Conservation (phyloP, 1,140 invertebrate genomes). For the Temnothorax longispinosus region DNA sequence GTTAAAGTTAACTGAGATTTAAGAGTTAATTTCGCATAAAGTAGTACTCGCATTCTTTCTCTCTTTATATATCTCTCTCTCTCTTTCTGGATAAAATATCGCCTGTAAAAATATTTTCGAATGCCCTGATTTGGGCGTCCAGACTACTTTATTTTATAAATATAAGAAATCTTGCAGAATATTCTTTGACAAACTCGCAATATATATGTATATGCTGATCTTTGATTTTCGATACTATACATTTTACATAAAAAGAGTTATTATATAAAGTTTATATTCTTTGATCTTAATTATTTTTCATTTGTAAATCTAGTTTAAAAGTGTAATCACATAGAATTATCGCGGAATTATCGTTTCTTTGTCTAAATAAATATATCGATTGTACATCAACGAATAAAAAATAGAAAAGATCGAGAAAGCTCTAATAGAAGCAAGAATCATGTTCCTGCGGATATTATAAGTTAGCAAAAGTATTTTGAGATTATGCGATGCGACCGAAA, state of each 20-base stretch:
- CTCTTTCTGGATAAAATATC: neutral
- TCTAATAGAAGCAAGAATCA: constrained; percentile 2
- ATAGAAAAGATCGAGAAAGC: constrained; percentile 6
- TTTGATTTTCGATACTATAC: neutral
- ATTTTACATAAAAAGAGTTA: neutral
- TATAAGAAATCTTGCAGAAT: neutral
- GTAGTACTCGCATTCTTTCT: neutral
- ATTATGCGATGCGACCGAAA: constrained; percentile 71
- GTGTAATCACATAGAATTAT: neutral
- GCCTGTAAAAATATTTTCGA: constrained; percentile 4
- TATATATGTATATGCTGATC: neutral
- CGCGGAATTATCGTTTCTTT: neutral
- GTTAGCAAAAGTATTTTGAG: constrained; percentile 67
- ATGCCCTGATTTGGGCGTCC: neutral
- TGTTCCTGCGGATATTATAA: constrained; percentile 38
- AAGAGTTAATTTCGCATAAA: neutral
- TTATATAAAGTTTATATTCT: neutral
- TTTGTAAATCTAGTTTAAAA: neutral
- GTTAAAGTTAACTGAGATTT: neutral
- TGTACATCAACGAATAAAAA: neutral
- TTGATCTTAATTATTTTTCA: neutral
- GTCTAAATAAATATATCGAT: neutral
- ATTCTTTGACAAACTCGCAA: neutral
- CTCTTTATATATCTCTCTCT: neutral
- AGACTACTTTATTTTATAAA: neutral